Conservation (phyloP, 1,140 invertebrate genomes). For the Palaemon carinicauda region DNA sequence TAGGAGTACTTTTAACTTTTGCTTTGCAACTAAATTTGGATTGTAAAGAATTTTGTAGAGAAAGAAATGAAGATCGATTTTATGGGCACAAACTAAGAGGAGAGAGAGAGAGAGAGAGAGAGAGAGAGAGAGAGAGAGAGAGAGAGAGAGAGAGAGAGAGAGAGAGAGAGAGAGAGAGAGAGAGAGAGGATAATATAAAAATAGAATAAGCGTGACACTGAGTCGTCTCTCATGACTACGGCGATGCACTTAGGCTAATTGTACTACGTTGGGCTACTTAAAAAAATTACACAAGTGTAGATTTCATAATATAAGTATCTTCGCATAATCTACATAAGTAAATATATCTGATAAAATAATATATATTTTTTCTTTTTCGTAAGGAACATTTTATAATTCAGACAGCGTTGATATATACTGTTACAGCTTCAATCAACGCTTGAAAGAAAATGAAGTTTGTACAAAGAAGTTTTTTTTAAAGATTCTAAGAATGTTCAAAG, state of each 20-base stretch:
- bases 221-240: neutral
- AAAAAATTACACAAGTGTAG: neutral
- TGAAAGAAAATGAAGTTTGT: neutral
- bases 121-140: no score
- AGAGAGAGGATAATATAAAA: no score
- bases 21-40: no score
- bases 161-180: no score
- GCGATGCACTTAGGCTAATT: slow-evolving; percentile 32
- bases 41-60: no score
- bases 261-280: slow-evolving; percentile 36
- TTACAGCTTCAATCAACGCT: neutral
- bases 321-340: neutral
- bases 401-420: neutral
- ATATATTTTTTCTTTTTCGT: neutral
- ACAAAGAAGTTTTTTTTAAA: neutral
- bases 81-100: neutral
- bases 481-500: neutral
- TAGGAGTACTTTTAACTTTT: no score
- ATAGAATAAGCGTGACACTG: neutral
- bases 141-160: no score
- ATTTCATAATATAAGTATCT: slow-evolving; percentile 4
- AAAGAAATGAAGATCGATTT: no score
- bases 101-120: no score
- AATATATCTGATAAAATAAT: slow-evolving; percentile 16
- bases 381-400: neutral